Evolutionary conservation across 2,888 invertebrate genomes (phyloP).

Genomic region (Tethea ocularis): DNA sequence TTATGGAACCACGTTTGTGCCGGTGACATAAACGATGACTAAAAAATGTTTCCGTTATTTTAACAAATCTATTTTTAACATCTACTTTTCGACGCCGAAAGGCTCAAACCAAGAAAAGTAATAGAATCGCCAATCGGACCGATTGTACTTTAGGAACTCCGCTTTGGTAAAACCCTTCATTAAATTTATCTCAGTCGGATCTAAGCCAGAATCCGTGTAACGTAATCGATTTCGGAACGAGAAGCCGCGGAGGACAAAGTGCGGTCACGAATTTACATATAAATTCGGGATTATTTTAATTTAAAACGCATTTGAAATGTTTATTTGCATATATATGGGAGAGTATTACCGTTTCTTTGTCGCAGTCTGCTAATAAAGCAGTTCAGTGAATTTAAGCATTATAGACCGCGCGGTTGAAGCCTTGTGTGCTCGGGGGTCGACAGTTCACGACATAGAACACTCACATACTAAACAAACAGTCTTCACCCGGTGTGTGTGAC

Average conservation of each 20-base stretch:
- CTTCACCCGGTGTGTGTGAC: constrained; percentile 52
- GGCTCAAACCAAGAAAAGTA: constrained; percentile 14
- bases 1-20: constrained; percentile 39
- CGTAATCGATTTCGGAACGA: constrained; percentile 78
- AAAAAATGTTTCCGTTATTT: constrained; percentile 43
- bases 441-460: constrained; percentile 23
- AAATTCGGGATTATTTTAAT: constrained; percentile 82
- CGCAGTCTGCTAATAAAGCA: constrained; percentile 63
- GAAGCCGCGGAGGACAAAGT: constrained; percentile 78
- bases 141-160: constrained; percentile 62
- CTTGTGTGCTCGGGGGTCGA: constrained; percentile 29
- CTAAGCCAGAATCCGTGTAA: constrained; percentile 74
- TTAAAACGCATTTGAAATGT: constrained; percentile 77
- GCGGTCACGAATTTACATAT: constrained; percentile 81
- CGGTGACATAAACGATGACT: constrained; percentile 45
- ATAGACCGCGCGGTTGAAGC: constrained; percentile 34
- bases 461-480: constrained; percentile 57
- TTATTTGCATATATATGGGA: constrained; percentile 80
- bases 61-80: constrained; percentile 27
- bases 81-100: background rate
- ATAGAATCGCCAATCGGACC: constrained; percentile 63
- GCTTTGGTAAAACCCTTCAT: constrained; percentile 72
- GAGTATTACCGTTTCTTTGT: constrained; percentile 75
- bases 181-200: constrained; percentile 73
- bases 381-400: constrained; percentile 66